Evolutionary conservation across 2,888 invertebrate genomes (phyloP).

Genomic region (Spisula subtruncata): DNA sequence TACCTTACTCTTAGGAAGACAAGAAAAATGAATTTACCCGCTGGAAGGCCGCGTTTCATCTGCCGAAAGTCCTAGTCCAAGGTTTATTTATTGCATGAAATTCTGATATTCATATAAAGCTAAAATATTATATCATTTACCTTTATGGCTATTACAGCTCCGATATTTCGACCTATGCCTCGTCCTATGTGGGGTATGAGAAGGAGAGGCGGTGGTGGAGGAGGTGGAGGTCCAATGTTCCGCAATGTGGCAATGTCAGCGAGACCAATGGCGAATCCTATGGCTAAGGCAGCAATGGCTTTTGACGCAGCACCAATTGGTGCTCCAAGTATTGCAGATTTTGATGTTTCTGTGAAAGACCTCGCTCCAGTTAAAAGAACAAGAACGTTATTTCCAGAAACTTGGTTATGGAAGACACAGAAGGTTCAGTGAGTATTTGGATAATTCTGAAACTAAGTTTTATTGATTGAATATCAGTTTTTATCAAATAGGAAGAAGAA

Average conservation of each 20-base stretch:
- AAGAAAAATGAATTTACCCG: too few relatives aligned
- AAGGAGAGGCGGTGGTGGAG: background rate
- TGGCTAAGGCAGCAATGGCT: background rate
- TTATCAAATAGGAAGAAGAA: background rate
- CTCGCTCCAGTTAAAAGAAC: slow-evolving; percentile 83
- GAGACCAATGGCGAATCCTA: background rate
- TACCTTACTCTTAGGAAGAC: too few relatives aligned
- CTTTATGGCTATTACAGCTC: background rate
- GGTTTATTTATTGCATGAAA: too few relatives aligned
- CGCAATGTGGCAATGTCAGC: background rate
- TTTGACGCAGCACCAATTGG: background rate
- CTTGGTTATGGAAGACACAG: slow-evolving; percentile 91
- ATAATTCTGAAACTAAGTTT: background rate
- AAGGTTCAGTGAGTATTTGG: slow-evolving; percentile 88
- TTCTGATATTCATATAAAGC: too few relatives aligned
- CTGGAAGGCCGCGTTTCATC: too few relatives aligned
- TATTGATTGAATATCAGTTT: background rate
- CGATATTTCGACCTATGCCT: background rate
- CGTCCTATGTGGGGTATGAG: background rate
- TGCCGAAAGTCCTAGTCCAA: too few relatives aligned
- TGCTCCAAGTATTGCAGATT: background rate
- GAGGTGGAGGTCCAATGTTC: background rate
- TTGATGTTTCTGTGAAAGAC: slow-evolving; percentile 24
- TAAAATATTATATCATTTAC: background rate
- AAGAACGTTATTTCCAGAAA: slow-evolving; percentile 92